Conservation (phyloP, 2,888 invertebrate species). For the Eupithecia subumbrata region DNA sequence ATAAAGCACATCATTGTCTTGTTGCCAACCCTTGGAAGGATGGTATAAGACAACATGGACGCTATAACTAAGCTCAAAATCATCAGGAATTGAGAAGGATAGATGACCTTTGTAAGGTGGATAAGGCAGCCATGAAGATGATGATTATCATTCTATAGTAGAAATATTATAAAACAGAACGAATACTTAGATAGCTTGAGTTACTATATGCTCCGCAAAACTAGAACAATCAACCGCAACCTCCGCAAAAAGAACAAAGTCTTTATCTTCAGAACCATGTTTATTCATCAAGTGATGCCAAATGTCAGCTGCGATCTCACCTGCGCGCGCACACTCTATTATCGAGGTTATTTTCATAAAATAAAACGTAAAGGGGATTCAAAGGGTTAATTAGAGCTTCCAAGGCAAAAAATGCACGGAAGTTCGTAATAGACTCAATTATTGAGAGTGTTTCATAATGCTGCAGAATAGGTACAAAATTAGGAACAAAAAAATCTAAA, state of each 20-base stretch:
- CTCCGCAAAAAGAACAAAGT: conserved; percentile 1
- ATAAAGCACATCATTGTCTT: conserved; percentile 13
- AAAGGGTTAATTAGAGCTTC: conserved; percentile 17
- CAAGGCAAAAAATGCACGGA: conserved; percentile 19
- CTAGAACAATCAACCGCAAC: background rate
- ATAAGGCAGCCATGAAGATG: background rate
- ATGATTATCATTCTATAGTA: background rate
- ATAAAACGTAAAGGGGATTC: conserved; percentile 25
- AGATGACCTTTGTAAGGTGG: background rate
- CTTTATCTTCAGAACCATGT: background rate
- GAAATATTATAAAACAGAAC: background rate
- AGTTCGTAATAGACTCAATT: background rate
- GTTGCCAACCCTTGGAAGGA: background rate
- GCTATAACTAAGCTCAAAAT: background rate
- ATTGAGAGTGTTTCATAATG: background rate
- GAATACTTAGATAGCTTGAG: background rate
- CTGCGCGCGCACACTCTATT: conserved; percentile 34
- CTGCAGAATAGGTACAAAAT: background rate
- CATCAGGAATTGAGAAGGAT: background rate
- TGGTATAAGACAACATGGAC: background rate
- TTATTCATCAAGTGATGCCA: conserved; percentile 23
- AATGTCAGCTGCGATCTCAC: conserved; percentile 46
- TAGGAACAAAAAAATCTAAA: background rate
- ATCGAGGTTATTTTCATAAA: conserved; percentile 24
- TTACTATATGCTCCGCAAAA: background rate